Evolutionary conservation across 2,888 invertebrate species (phyloP), one percentile per base, ranked within the genome.

Genomic region (Dryadula phaetusa): DNA sequence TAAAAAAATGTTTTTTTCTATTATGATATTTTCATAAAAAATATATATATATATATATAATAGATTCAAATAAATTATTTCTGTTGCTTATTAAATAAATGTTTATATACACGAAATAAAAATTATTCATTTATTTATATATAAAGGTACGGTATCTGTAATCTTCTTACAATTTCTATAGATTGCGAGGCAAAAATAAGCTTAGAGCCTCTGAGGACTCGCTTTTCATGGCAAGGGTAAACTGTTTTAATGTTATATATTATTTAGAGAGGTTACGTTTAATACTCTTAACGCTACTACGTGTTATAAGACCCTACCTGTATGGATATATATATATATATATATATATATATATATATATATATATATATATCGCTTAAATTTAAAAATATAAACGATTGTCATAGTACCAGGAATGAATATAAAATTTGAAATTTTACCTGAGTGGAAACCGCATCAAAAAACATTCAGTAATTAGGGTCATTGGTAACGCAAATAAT

Each of bases 201-300:
- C 73, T 71, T 68, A 69, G 70, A 72, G 65, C 63, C 66, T 65
- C 63, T 16, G 70, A 70, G 71, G 71, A 60, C 61, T 62, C 67
- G 68, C 60, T 69, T 69, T 71, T 62, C 70, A 70, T 63, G 63
- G 69, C 65, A 62, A 66, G 58, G 62, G 67, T 69, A 70, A 72
- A 68, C 71, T 71, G 72, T 74, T 71, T 71, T 69, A 71, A 70
- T 69, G 71, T 71, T 71, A 75, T 76, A 74, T 72, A 78, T 76
- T 77, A 76, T 76, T 76, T 72, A 77, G 65, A 67, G 69, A 72
- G 74, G 74, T 77, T 76, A 72, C 71, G 66, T 65, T 62, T 77
- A 78, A 78, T 75, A 75, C 75, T 74, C 77, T 79, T 79, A 79
- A 71, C 75, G 70, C 74, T 66, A 60, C 74, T 66, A 67, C 69